Evolutionary conservation across 2,888 invertebrate species (phyloP), one percentile per base, ranked within the genome.

Genomic region (Proisotoma minuta): DNA sequence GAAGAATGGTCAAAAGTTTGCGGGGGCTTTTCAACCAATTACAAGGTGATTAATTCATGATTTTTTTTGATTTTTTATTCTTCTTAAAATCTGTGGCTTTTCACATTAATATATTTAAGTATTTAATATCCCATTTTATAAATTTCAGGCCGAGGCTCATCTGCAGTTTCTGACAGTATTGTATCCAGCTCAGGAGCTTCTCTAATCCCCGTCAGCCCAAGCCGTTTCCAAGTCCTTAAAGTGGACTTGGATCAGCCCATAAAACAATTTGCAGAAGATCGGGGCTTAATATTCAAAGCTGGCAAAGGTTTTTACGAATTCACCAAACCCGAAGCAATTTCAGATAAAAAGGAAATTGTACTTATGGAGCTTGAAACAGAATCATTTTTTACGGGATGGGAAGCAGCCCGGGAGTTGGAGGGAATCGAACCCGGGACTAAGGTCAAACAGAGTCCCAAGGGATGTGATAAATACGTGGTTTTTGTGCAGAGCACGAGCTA

Each of bases 321-420:
- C 24, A 62, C 62, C 1, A 62, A 62, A 43, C 57, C 57, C 1
- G 62, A 62, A 43, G 5, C 8, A 8, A 39, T 62, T 40, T 57
- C 57, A 8, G 62, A 62, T 47, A 62, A 62, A n/a, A 62, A 62
- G n/a, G 62, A 62, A 62, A 28, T 62, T 10, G 57, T 62, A 2
- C 47, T 62, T 1, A 57, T 62, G 62, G 62, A 62, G 22, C 57
- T 57, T 18, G 51, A 49, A 1, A 57, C 57, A 2, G 62, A 49
- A 22, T 51, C 57, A 26, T 62, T 62, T 57, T 62, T 51, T 43
- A 62, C 57, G 2, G 62, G 62, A 2, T 57, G 62, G 62, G 52
- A 27, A 22, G 62, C 62, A 20, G 62, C 62, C 1, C 29, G 62
- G 15, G 62, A 62, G n/a, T 47, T 51, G 12, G n/a, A 50, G 1